A percentile compares a stretch with the other conserved stretches of the same genome.
phyloP scores from a whole-genome alignment of 2,113 vertebrate genomes.

The Isichthys henryi region DNA sequence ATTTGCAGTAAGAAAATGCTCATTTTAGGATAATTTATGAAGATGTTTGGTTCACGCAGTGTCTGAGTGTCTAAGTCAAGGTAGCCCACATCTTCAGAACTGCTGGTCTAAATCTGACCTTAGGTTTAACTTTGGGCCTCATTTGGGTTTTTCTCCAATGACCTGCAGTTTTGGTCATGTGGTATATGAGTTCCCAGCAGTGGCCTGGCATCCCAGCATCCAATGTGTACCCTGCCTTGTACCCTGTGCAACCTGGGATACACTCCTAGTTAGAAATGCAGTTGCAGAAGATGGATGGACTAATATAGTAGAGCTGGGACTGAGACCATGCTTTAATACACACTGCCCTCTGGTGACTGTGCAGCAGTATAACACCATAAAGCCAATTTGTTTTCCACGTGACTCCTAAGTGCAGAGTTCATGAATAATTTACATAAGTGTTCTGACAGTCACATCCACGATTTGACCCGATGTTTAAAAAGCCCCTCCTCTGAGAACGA shows the following conservation, averaged over 20 bases:
- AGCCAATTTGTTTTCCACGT: neutral
- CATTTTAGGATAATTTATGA: neutral
- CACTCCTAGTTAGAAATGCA: neutral
- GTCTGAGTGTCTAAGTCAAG: neutral
- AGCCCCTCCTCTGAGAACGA: neutral
- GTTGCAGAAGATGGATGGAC: neutral
- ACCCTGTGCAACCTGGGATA: neutral
- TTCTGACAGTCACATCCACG: neutral
- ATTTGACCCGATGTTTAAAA: neutral
- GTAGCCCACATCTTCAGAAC: neutral
- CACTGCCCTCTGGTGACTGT: constrained; percentile 16
- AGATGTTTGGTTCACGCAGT: neutral
- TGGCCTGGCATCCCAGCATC: neutral
- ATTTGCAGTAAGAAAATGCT: neutral
- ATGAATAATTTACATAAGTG: neutral
- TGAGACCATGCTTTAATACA: neutral
- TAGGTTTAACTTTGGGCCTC: neutral
- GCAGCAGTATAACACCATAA: neutral
- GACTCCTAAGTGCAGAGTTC: neutral
- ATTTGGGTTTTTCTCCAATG: neutral
- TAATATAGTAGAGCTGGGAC: neutral
- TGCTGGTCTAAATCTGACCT: neutral
- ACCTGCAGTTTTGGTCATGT: neutral
- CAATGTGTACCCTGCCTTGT: neutral
- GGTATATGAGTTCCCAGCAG: neutral